Conservation (phyloP, 2,888 invertebrate genomes). For the Caenorhabditis sp. region DNA sequence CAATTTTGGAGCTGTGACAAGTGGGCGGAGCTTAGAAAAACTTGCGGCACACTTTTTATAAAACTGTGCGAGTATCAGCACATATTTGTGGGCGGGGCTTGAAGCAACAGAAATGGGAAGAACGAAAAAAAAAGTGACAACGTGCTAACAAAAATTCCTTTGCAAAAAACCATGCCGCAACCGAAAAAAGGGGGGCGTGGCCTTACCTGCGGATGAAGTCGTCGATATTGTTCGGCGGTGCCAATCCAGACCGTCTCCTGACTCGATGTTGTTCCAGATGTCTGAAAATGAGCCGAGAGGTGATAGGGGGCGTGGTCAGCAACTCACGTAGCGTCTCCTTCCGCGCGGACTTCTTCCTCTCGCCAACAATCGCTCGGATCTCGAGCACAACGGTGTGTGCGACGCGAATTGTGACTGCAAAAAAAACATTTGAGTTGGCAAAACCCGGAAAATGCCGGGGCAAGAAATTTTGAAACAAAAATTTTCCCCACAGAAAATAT, state of each 20-base stretch:
- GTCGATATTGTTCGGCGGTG: constrained; percentile 60
- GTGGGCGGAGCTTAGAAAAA: neutral
- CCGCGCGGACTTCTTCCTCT: constrained; percentile 48
- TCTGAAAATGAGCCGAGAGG: constrained; percentile 11
- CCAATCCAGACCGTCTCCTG: constrained; percentile 69
- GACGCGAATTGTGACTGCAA: constrained; percentile 54
- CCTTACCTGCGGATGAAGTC: constrained; percentile 67
- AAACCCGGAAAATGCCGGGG: neutral
- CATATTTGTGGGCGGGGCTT: neutral
- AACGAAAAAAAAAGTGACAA: neutral
- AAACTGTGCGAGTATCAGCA: no score
- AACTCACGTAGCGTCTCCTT: constrained; percentile 32
- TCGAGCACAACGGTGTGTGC: constrained; percentile 66
- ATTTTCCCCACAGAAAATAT: no score
- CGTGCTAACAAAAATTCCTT: no score
- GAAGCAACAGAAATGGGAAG: no score
- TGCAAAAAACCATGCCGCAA: no score
- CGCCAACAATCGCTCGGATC: constrained; percentile 68
- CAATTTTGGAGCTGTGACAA: neutral
- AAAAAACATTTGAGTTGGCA: neutral
- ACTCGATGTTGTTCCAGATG: constrained; percentile 44
- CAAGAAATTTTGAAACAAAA: no score
- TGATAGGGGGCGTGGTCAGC: neutral
- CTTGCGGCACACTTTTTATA: neutral
- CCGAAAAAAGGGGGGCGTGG: neutral